A percentile compares a stretch with the other conserved stretches of the same genome.
These are phyloP conservation scores for Germaria angustata DNA, from an alignment of 2,888 invertebrate species.

Conservation along the genomic window DNA sequence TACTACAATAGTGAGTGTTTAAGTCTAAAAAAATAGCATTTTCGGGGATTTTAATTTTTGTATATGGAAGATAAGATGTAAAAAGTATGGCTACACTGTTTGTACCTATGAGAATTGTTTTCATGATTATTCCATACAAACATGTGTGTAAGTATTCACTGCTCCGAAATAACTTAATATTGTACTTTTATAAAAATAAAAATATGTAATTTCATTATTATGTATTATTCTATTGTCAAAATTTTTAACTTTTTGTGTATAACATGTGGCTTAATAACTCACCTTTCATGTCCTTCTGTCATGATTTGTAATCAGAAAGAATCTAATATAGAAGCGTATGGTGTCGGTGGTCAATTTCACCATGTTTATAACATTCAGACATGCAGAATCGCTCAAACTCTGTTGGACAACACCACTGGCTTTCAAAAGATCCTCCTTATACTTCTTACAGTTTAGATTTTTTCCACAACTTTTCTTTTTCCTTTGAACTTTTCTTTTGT, in stretches of 20 bases:
- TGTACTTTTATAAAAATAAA: no score
- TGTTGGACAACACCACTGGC: slow-evolving; percentile 53
- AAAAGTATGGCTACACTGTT: not conserved
- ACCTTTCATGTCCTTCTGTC: slow-evolving; percentile 96
- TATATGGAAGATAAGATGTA: not conserved
- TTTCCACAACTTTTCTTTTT: not conserved
- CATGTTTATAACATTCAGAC: slow-evolving; percentile 91
- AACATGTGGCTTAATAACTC: slow-evolving; percentile 80
- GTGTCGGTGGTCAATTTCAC: slow-evolving; percentile 86
- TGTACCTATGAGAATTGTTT: not conserved
- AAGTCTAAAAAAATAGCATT: not conserved
- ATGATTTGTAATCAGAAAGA: slow-evolving; percentile 92
- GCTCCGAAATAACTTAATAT: no score
- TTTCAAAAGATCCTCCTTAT: slow-evolving; percentile 13
- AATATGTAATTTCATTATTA: no score
- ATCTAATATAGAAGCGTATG: slow-evolving; percentile 90
- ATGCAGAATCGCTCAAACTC: slow-evolving; percentile 81
- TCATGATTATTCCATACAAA: not conserved
- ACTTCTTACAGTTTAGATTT: not conserved
- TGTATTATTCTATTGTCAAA: no score
- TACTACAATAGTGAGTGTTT: no score
- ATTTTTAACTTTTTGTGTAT: no score
- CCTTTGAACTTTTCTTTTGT: slow-evolving; percentile 1
- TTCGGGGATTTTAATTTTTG: not conserved
- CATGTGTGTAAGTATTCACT: no score